These are phyloP conservation scores for cat (Felis catus) DNA, from an alignment of 2,113 vertebrate species.

Conservation along the genomic window DNA sequence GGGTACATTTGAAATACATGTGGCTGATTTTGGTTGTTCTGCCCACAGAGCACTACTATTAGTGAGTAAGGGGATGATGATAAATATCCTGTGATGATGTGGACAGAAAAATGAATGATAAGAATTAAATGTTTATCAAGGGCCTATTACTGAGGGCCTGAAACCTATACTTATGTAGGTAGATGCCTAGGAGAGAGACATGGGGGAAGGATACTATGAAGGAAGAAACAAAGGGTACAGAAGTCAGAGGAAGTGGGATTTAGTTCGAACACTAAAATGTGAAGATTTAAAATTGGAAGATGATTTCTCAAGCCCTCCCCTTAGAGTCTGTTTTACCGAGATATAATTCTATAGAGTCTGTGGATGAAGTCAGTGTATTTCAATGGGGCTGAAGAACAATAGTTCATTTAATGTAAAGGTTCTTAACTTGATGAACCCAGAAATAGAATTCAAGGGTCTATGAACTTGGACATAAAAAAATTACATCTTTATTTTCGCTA, in stretches of 20 bases:
- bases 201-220: not conserved
- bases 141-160: not conserved
- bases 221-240: not conserved
- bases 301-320: not conserved
- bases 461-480: not conserved
- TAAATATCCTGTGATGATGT: not conserved
- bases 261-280: not conserved
- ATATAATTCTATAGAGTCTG: not conserved
- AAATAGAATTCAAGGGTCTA: not conserved
- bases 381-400: not conserved
- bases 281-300: not conserved
- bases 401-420: not conserved
- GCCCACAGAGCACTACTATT: not conserved
- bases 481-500: not conserved
- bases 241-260: not conserved
- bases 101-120: not conserved
- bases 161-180: not conserved
- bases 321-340: not conserved
- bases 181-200: not conserved
- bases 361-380: not conserved
- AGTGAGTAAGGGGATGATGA: not conserved
- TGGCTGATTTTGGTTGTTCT: not conserved
- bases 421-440: not conserved
- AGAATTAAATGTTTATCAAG: not conserved
- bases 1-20: not conserved